A percentile compares a stretch with the other conserved stretches of the same genome.
These are phyloP conservation scores for Aphelocoma californica DNA, from an alignment of 2,797 vertebrate genomes.

Conservation along the genomic window DNA sequence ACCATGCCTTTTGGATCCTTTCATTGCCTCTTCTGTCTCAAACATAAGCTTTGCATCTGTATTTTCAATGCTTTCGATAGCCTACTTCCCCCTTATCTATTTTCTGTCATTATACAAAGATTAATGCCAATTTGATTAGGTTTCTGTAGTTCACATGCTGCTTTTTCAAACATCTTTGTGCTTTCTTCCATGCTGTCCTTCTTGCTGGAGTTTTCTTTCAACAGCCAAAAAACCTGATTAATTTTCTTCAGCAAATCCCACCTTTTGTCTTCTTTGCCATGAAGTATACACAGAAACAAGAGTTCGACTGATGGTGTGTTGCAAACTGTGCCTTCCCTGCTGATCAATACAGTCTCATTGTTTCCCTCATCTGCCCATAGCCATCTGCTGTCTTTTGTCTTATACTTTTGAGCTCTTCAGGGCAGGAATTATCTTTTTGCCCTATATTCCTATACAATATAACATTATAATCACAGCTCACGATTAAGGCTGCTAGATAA, in stretches of 20 bases:
- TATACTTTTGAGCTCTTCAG: conserved; percentile 21
- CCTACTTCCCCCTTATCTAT: not conserved
- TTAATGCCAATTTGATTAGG: not conserved
- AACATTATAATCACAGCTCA: not conserved
- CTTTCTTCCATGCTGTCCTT: not conserved
- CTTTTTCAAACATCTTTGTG: not conserved
- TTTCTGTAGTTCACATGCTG: not conserved
- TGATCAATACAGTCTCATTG: conserved; percentile 46
- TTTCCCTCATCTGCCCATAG: conserved; percentile 36
- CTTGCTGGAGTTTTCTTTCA: not conserved
- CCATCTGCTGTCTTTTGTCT: conserved; percentile 65
- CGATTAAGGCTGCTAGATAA: not conserved
- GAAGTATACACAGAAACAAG: not conserved
- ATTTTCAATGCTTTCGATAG: not conserved
- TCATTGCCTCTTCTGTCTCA: not conserved
- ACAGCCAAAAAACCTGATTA: not conserved
- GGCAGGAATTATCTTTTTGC: conserved; percentile 21
- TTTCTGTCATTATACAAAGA: not conserved
- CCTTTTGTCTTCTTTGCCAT: not conserved
- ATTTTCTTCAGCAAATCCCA: conserved; percentile 5
- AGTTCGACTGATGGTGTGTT: not conserved
- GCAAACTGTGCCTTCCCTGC: not conserved
- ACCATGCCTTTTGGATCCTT: not conserved
- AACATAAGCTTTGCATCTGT: not conserved
- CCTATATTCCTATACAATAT: not conserved